phyloP scores from a whole-genome alignment of 64 coral and sea anemone species.

The Pocillopora damicornis region DNA sequence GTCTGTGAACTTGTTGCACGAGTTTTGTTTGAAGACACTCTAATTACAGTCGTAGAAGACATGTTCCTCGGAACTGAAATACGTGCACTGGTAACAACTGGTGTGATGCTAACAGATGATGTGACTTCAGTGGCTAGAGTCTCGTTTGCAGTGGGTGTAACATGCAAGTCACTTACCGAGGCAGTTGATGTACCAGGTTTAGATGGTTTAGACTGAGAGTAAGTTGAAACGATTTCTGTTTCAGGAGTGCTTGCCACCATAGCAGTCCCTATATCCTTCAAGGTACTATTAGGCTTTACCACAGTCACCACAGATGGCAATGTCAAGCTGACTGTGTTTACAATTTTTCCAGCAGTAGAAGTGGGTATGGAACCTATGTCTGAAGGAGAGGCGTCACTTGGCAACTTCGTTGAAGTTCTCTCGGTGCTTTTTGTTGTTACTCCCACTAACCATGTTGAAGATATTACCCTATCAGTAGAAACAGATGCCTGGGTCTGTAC shows the following conservation, averaged over 20 bases:
- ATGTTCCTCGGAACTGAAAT: no score
- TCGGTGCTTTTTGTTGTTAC: neutral
- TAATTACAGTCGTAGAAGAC: neutral
- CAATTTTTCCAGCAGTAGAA: neutral
- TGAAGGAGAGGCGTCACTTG: neutral
- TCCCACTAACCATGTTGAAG: neutral
- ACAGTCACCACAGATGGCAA: neutral
- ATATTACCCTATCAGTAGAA: neutral
- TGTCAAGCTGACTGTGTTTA: neutral
- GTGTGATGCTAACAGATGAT: no score
- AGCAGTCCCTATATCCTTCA: neutral
- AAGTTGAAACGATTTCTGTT: neutral
- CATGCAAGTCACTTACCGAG: neutral
- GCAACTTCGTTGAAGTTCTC: neutral
- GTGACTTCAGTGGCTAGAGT: neutral
- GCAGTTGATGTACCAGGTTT: neutral
- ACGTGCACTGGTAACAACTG: no score
- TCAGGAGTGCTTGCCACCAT: neutral
- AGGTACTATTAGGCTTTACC: neutral
- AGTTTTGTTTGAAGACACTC: neutral
- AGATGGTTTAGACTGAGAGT: neutral
- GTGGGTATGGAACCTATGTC: no score
- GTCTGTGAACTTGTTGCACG: neutral
- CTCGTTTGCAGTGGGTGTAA: neutral
- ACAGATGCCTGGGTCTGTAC: neutral